A percentile compares a stretch with the other conserved stretches of the same genome.
These are phyloP conservation scores for Rosalia funebris DNA, from an alignment of 2,888 invertebrate species.

Conservation along the genomic window DNA sequence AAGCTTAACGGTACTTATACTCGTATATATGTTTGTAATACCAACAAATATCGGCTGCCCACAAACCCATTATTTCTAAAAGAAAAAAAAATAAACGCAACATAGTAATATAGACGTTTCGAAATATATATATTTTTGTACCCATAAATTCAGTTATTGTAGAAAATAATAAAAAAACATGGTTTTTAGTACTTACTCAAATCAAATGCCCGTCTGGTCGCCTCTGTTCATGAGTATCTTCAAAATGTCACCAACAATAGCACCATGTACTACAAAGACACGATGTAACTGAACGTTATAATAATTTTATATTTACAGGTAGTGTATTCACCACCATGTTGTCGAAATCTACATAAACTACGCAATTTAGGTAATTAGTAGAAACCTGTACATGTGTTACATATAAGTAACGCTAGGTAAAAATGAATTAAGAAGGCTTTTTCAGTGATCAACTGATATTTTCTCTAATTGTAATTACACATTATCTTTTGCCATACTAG, in stretches of 20 bases:
- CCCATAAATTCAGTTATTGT: neutral
- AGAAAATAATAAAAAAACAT: neutral
- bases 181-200: neutral
- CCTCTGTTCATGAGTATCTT: neutral
- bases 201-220: neutral
- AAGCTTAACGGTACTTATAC: constrained; percentile 2
- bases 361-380: neutral
- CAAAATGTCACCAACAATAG: neutral
- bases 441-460: too few species aligned
- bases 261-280: neutral
- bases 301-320: neutral
- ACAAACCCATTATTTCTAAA: neutral
- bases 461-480: too few species aligned
- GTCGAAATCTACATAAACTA: neutral
- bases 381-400: neutral
- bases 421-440: neutral
- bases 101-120: neutral
- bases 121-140: neutral
- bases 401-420: neutral
- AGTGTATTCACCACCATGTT: neutral
- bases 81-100: too few species aligned
- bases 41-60: neutral
- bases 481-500: too few species aligned
- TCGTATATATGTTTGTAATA: too few species aligned
- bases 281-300: neutral